phyloP scores from a whole-genome alignment of 2,113 vertebrate genomes.

The Mus spicilegus region DNA sequence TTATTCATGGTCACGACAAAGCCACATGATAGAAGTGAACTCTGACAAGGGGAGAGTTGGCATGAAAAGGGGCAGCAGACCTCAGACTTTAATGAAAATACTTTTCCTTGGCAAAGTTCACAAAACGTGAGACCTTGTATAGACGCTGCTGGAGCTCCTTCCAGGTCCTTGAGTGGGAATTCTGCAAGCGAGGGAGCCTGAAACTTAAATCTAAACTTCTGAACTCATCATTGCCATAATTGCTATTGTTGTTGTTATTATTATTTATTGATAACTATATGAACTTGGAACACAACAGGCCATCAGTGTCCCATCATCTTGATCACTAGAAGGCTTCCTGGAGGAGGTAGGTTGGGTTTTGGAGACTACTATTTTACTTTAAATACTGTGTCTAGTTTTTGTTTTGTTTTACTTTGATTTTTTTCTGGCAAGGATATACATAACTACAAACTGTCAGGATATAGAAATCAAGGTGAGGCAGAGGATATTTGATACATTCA shows the following conservation, averaged over 20 bases:
- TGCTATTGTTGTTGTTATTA: neutral
- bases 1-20: neutral
- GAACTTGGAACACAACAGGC: neutral
- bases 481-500: neutral
- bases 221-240: neutral
- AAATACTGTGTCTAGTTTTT: neutral
- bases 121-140: neutral
- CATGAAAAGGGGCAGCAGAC: neutral
- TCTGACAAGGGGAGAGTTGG: neutral
- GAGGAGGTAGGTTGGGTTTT: neutral
- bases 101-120: constrained; percentile 17
- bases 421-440: neutral
- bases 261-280: neutral
- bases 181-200: neutral
- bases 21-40: neutral
- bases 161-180: neutral
- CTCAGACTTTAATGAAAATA: neutral
- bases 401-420: neutral
- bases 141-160: neutral
- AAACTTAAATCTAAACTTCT: constrained; percentile 21
- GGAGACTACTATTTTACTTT: neutral
- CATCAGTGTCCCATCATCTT: neutral
- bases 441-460: neutral
- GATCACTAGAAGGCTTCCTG: neutral
- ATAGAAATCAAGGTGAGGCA: neutral